These are phyloP conservation scores for Schizaphis graminum DNA, from an alignment of 2,888 invertebrate genomes.

Conservation along the genomic window DNA sequence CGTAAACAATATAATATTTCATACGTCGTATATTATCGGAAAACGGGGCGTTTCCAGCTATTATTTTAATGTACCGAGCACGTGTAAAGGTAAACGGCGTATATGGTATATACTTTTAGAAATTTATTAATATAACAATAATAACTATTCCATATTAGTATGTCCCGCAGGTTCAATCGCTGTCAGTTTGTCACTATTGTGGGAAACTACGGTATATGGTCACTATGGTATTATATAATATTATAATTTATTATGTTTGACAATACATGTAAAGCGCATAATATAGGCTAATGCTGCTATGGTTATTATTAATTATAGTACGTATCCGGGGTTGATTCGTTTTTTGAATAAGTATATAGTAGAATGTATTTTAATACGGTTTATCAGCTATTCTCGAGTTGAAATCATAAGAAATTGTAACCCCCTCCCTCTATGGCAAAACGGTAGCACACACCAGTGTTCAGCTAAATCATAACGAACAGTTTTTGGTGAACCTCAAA, in stretches of 20 bases:
- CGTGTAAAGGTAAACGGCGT: background rate
- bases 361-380: no score
- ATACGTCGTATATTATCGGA: background rate
- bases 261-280: no score
- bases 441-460: background rate
- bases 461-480: background rate
- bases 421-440: background rate
- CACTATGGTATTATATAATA: background rate
- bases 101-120: background rate
- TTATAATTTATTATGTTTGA: no score
- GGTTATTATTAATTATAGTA: no score
- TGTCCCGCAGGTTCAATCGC: background rate
- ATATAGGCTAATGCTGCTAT: no score
- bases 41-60: background rate
- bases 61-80: background rate
- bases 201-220: background rate
- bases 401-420: background rate
- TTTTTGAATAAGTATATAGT: background rate
- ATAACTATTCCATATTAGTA: background rate
- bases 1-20: background rate
- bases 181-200: rapidly evolving
- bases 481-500: background rate
- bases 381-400: background rate
- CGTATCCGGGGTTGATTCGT: background rate
- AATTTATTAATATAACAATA: background rate